These are phyloP conservation scores for Galerucella calmariensis DNA, from an alignment of 2,888 invertebrate species.

Conservation along the genomic window DNA sequence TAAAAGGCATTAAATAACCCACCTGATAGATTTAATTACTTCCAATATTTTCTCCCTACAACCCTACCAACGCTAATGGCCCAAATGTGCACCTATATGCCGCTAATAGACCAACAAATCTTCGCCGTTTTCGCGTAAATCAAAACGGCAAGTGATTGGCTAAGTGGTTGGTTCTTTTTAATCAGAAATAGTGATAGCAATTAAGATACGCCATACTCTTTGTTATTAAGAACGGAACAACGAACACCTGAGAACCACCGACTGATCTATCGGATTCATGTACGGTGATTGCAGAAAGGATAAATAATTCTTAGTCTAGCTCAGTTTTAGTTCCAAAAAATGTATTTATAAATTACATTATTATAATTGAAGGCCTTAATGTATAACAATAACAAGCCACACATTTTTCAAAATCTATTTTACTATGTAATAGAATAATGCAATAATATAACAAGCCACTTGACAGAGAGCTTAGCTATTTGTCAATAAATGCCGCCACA, in stretches of 20 bases:
- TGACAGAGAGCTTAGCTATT: no score
- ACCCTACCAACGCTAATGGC: conserved; percentile 33
- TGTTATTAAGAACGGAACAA: conserved; percentile 25
- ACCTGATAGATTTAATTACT: conserved; percentile 19
- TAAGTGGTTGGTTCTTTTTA: conserved; percentile 58
- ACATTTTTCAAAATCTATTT: no score
- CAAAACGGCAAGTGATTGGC: conserved; percentile 57
- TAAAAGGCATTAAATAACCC: conserved; percentile 9
- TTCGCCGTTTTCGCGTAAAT: conserved; percentile 53
- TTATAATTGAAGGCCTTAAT: no score
- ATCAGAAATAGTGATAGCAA: conserved; percentile 60
- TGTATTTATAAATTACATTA: no score
- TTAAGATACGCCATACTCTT: conserved; percentile 45
- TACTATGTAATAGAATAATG: no score
- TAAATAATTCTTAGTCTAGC: background rate
- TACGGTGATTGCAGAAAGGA: conserved; percentile 24
- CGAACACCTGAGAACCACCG: conserved; percentile 47
- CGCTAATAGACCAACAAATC: conserved; percentile 52
- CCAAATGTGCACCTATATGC: conserved; percentile 35
- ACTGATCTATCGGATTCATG: conserved; percentile 55
- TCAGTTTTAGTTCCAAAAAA: no score
- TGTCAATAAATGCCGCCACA: no score
- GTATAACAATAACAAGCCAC: no score
- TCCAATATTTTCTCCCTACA: conserved; percentile 16
- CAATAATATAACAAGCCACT: no score